Percentiles rank a stretch among this genome's conserved stretches.
Conservation (phyloP, 2,888 invertebrate genomes). For the Campoplex nolae region DNA sequence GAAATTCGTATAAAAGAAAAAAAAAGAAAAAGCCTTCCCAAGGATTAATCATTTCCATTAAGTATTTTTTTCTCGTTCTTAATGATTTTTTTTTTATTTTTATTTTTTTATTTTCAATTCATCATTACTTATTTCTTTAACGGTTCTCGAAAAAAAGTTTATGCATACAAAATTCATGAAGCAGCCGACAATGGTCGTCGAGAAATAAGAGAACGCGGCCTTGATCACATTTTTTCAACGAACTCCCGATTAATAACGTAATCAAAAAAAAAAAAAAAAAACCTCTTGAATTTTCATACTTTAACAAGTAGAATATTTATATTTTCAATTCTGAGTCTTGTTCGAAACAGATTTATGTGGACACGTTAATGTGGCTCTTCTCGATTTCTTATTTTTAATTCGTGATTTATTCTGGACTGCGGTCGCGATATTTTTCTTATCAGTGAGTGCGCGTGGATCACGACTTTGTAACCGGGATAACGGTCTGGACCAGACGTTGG, state of each 20-base stretch:
- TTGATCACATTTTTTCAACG: conserved; percentile 44
- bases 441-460: conserved; percentile 28
- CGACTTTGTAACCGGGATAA: conserved; percentile 49
- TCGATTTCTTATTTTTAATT: conserved; percentile 19
- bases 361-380: conserved; percentile 18
- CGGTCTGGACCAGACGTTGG: conserved; percentile 61
- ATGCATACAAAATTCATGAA: neutral
- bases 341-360: conserved; percentile 46
- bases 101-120: neutral
- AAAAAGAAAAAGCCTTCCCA: neutral
- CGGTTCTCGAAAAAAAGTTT: neutral
- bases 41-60: neutral
- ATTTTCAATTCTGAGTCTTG: conserved; percentile 39
- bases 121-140: neutral
- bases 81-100: neutral
- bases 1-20: neutral
- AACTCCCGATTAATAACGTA: conserved; percentile 10
- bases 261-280: neutral
- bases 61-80: neutral
- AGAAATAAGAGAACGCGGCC: conserved; percentile 28
- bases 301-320: conserved; percentile 10
- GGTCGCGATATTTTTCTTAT: conserved; percentile 50
- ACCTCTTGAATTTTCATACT: conserved; percentile 25
- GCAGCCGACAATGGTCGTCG: conserved; percentile 12
- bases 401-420: neutral